A percentile compares a stretch with the other conserved stretches of the same genome.
phyloP scores from a whole-genome alignment of 2,888 invertebrate genomes.

The Eugnorisma glareosa region DNA sequence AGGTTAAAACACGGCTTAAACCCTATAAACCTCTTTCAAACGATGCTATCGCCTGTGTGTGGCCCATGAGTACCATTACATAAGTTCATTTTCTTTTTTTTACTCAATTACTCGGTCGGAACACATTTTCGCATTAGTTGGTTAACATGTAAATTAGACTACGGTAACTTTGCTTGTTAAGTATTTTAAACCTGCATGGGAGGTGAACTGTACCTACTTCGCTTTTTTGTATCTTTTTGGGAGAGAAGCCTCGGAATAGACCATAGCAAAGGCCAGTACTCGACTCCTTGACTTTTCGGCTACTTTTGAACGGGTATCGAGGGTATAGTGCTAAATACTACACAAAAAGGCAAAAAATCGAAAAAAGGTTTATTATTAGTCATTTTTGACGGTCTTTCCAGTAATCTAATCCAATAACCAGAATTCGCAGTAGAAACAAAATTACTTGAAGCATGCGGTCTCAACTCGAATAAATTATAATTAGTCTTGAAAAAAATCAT shows the following conservation, averaged over 20 bases:
- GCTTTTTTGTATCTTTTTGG: background rate
- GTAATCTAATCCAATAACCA: too few relatives aligned
- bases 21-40: conserved; percentile 28
- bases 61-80: conserved; percentile 40
- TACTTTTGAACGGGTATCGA: background rate
- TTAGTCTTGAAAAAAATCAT: too few relatives aligned
- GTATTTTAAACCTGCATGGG: conserved; percentile 18
- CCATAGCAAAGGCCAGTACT: background rate
- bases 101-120: conserved; percentile 43
- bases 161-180: conserved; percentile 34
- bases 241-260: too few relatives aligned
- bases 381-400: too few relatives aligned
- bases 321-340: too few relatives aligned
- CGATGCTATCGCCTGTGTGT: conserved; percentile 25
- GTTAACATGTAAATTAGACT: conserved; percentile 52
- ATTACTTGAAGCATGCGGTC: too few relatives aligned
- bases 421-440: too few relatives aligned
- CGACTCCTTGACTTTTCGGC: background rate
- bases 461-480: too few relatives aligned
- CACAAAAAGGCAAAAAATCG: too few relatives aligned
- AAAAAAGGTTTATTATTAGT: too few relatives aligned
- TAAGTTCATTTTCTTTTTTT: conserved; percentile 52
- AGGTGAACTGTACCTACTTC: background rate
- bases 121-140: conserved; percentile 48
- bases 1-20: conserved; percentile 12